These are phyloP conservation scores for Gorsachius goisagi DNA, from an alignment of 2,113 vertebrate species.

Conservation along the genomic window DNA sequence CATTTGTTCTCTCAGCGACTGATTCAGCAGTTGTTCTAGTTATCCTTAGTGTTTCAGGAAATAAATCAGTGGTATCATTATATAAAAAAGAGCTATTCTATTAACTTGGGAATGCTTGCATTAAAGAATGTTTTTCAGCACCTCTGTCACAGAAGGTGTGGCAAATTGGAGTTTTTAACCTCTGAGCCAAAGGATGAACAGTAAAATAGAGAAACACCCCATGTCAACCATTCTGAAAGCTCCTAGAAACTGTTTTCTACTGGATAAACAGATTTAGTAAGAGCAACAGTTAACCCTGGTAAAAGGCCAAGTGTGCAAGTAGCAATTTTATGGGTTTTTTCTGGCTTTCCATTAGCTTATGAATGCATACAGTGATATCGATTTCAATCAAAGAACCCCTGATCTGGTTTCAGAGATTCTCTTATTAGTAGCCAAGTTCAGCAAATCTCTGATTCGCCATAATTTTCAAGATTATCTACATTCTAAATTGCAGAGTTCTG, in stretches of 20 bases:
- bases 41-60: background rate
- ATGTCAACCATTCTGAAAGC: background rate
- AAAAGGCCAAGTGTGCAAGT: background rate
- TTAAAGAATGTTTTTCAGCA: background rate
- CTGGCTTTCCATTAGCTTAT: background rate
- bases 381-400: background rate
- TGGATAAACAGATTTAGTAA: conserved; percentile 17
- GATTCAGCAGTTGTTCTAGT: background rate
- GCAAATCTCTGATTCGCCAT: background rate
- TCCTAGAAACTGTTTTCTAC: background rate
- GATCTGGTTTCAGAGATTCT: background rate
- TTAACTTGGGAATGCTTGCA: background rate
- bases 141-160: background rate
- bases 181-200: background rate
- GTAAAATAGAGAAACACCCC: background rate
- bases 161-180: background rate
- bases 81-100: background rate
- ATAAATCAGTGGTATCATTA: background rate
- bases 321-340: background rate
- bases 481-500: background rate
- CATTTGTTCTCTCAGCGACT: background rate
- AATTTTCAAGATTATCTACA: background rate
- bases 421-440: background rate
- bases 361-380: background rate
- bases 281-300: background rate